Base-by-base conservation (phyloP, 2,797 vertebrate species). In the Chelon auratus region DNA sequence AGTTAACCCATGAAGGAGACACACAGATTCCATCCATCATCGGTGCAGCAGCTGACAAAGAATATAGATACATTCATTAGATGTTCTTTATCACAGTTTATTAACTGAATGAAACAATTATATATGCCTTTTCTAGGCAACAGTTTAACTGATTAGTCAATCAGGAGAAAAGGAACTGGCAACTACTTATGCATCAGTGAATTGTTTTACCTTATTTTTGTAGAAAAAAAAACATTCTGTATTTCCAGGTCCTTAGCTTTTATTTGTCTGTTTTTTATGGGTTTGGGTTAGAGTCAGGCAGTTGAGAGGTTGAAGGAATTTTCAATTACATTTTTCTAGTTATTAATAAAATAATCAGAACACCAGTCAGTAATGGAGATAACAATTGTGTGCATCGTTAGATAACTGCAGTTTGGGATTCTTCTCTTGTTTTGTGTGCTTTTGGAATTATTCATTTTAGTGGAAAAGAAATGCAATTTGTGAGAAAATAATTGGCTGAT, bases 1-100 rank as follows among this genome's bases (percentile, higher is more conserved):
- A 20, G 77, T 87, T 86, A 87, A 84, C 74, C 81, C 84, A 55
- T 51, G 78, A 33, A 15, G 56, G 59, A 80, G 67, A 84, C 47
- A 8, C 20, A 50, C 40, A 61, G 67, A n/a, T 66, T 79, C 60
- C 66, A 64, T 87, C 82, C 68, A 75, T 85, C 84, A 86, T 64
- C 63, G n/a, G 33, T 15, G 62, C 59, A 36, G 36, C 72, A 47
- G 60, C 66, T 9, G 0, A 59, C 71, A 68, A 52, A 43, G 22
- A 53, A 30, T 50, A 72, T 50, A 72, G 13, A 77, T 30, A 20
- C 45, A 13, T 12, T 4, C 36, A 68, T 24, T 10, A 24, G 20
- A 48, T 17, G 3, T 1, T 42, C 22, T 17, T 24, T 2, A 53
- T 55, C n/a, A 59, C 39, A 59, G n/a, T 48, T 57, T 30, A 50